phyloP scores from a whole-genome alignment of 2,797 vertebrate species.

The Knipowitschia caucasica region DNA sequence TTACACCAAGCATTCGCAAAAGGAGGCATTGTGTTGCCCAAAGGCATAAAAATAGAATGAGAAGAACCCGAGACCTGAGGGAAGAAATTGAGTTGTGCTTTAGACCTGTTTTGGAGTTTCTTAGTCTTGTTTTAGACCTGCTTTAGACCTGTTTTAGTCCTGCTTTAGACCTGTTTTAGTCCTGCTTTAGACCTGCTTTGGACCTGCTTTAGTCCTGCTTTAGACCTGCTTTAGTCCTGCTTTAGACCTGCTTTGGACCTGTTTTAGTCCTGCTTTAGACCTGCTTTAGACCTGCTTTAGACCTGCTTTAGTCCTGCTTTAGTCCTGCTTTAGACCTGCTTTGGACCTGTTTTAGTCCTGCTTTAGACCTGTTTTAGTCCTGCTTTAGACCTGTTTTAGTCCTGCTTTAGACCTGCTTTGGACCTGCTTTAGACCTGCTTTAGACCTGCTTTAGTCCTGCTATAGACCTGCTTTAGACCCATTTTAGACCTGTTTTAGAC shows the following conservation, averaged over 20 bases:
- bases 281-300: background rate
- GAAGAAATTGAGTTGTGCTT: too few species aligned
- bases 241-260: background rate
- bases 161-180: background rate
- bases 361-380: background rate
- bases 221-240: background rate
- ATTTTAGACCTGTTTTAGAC: background rate
- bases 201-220: background rate
- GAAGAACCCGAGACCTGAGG: too few species aligned
- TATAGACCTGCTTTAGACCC: background rate
- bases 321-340: background rate
- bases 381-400: background rate
- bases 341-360: background rate
- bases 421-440: background rate
- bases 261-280: background rate
- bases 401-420: background rate
- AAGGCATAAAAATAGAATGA: too few species aligned
- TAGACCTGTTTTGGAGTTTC: too few species aligned
- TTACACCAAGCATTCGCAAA: too few species aligned
- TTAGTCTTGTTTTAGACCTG: background rate
- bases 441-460: background rate
- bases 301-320: background rate
- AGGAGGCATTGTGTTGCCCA: too few species aligned
- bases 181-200: background rate
- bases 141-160: background rate